Evolutionary conservation across 2,888 invertebrate species (phyloP).

Genomic region (Carpatolechia fugitivella): DNA sequence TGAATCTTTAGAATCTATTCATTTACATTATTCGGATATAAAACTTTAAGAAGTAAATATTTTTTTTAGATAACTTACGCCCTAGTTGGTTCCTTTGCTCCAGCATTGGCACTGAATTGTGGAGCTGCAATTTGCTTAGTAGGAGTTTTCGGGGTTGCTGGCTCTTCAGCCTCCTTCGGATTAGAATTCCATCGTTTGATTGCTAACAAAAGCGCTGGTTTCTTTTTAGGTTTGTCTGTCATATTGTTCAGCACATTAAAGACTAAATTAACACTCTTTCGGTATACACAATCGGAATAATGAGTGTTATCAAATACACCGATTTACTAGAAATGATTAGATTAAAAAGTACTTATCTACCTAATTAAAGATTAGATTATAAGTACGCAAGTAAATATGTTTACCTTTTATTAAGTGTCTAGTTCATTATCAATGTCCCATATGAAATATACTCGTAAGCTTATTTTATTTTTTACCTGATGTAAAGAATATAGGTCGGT

Average conservation of each 20-base stretch:
- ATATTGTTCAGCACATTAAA: conserved; percentile 29
- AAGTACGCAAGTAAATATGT: background rate
- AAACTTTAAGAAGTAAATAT: no score
- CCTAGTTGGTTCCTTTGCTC: background rate
- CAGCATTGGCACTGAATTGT: conserved; percentile 13
- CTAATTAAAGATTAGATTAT: background rate
- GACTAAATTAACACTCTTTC: background rate
- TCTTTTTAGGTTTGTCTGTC: conserved; percentile 65
- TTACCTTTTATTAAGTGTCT: no score
- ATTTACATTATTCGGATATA: no score
- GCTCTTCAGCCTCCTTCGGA: conserved; percentile 41
- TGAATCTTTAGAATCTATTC: no score
- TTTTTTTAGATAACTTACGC: no score
- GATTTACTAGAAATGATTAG: conserved; percentile 16
- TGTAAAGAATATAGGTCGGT: no score
- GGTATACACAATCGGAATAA: background rate
- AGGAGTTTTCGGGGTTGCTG: conserved; percentile 20
- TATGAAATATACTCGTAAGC: no score
- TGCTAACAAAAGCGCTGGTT: conserved; percentile 54
- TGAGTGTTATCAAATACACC: background rate
- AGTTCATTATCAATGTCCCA: no score
- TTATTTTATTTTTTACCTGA: no score
- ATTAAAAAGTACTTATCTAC: background rate
- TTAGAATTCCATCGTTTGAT: conserved; percentile 58
- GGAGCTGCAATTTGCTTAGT: conserved; percentile 22